Evolutionary conservation across 2,797 vertebrate genomes (phyloP), one percentile per base, ranked within the genome.

Genomic region (Sciurus vulgaris): DNA sequence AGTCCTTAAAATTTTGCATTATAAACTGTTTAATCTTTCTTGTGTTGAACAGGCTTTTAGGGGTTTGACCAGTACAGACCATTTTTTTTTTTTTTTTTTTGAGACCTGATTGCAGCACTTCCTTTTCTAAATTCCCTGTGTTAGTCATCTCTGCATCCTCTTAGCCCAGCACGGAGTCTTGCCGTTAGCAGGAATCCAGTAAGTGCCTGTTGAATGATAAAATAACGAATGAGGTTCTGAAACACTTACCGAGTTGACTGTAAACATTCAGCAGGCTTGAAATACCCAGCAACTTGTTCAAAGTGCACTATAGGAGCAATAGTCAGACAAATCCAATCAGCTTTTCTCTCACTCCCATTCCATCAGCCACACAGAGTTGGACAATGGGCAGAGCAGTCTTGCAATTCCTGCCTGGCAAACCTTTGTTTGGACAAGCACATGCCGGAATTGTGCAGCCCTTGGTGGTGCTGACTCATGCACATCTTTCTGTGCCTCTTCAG

Each of bases 121-220:
- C 33, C 44, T 83, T 83, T 78, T 47, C 86, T 81, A 41, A 91
- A 86, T 77, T 63, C 33, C 91, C 83, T 91, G 13, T 38, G 95
- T 87, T 30, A 51, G 70, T 93, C 63, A 35, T 38, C 49, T 70
- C 5, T 30, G 15, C 28, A 35, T 63, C 69, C 41, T 79, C 26
- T 26, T 59, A 91, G 79, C 41, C 33, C 3, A 24, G 44, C 35
- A 18, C 14, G 33, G 47, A 14, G 47, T 14, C 38, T 67, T 63
- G 84, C 65, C 49, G 70, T 81, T 79, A 54, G 28, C 4, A 12
- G 51, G 89, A 20, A 51, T 15, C 49, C 70, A 17, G n/a, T 33
- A 61, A 84, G 49, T 49, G 51, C 72, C 33, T 20, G 47, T 28
- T 85, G 93, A 78, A 51, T n/a, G 81, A 12, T 86, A 87, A 94